Evolutionary conservation across 2,888 invertebrate genomes (phyloP).

Genomic region (Clanis bilineata): DNA sequence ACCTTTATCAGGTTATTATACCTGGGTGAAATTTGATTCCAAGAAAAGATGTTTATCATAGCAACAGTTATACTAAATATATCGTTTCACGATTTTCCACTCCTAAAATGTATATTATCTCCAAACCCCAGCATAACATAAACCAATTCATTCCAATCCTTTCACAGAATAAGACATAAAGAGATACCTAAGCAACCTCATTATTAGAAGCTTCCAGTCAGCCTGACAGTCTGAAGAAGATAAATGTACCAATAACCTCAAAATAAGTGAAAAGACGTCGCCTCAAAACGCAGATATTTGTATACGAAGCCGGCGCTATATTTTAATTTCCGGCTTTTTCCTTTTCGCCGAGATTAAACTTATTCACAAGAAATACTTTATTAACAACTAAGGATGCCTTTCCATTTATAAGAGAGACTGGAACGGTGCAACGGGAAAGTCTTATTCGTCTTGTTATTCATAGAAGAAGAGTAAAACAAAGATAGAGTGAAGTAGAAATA

Average conservation of each 20-base stretch:
- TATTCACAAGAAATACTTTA: conserved; percentile 25
- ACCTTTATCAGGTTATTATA: too few species aligned
- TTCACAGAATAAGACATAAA: neutral
- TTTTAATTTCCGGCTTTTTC: conserved; percentile 34
- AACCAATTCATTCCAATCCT: neutral
- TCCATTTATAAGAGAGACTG: neutral
- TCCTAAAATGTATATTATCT: neutral
- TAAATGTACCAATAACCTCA: conserved; percentile 24
- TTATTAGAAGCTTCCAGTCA: neutral
- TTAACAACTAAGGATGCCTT: conserved; percentile 15
- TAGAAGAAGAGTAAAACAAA: too few species aligned
- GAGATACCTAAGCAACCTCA: conserved; percentile 8
- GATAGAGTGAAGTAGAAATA: too few species aligned
- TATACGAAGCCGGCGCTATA: conserved; percentile 19
- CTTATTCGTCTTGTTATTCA: too few species aligned
- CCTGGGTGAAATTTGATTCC: too few species aligned
- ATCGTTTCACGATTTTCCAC: neutral
- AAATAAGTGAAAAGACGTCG: conserved; percentile 13
- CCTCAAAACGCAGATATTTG: conserved; percentile 6
- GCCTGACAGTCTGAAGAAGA: conserved; percentile 14
- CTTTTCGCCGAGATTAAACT: conserved; percentile 24
- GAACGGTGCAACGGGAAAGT: too few species aligned
- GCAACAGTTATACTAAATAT: too few species aligned
- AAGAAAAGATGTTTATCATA: too few species aligned
- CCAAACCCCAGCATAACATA: neutral